Base-by-base conservation (phyloP, 2,113 vertebrate genomes). In the Struthio camelus region DNA sequence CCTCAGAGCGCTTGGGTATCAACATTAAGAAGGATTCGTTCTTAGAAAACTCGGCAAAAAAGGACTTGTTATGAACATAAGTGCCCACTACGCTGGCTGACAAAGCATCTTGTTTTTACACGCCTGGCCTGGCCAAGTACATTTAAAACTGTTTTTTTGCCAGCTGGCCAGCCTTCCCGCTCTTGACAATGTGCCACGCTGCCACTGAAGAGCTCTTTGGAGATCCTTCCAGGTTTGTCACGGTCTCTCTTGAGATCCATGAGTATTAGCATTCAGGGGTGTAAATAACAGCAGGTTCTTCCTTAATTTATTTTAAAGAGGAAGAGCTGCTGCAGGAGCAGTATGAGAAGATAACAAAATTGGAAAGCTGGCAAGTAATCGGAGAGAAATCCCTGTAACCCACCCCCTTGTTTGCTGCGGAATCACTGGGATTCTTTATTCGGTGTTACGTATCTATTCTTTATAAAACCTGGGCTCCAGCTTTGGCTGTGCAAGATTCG, bases 1-100 rank as follows among this genome's bases (percentile, higher is more conserved):
- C 93, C 96, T 96, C 85, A 67, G 62, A 83, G 88, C 65, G 77
- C 70, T 94, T 90, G 67, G 51, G 25, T 54, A 36, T 80, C 46
- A 66, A 32, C 9, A 25, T 54, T 66, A 82, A 24, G 40, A 80
- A 90, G 24, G 73, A 77, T 83, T 85, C 44, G 67, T 91, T 92
- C 82, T 86, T 90, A 32, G 77, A 93, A 92, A 90, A 75, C 69
- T 81, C 34, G 3, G 50, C 11, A 2, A 22, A 34, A 75, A 80
- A 56, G 23, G 16, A 69, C 18, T 86, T 88, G 27, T 78, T 84
- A 32, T 4, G 51, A 88, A 64, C 32, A 0, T 27, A 50, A 91
- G n/a, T 78, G 36, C 67, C 64, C 19, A 5, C 51, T 78, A 51
- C 64, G 10, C 2, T 93, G 90, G 64, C 72, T 88, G 73, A 86